phyloP scores from a whole-genome alignment of 2,888 invertebrate species.

The Sphaerophoria rueppellii region DNA sequence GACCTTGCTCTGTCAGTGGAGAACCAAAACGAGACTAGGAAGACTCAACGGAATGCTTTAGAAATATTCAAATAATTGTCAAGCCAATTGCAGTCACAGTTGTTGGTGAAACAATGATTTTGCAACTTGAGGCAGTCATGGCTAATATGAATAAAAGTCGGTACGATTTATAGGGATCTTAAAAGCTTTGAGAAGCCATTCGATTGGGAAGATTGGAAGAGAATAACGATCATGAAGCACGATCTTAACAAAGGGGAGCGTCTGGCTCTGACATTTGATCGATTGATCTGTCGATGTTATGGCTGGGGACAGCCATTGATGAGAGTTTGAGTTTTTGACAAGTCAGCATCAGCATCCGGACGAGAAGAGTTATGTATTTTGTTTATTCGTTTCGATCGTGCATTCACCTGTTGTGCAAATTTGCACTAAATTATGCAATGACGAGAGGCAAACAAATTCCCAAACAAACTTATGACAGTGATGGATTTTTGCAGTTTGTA shows the following conservation, averaged over 20 bases:
- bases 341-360: conserved; percentile 32
- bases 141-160: conserved; percentile 39
- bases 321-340: conserved; percentile 45
- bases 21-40: not conserved
- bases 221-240: conserved; percentile 53
- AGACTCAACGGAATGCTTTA: conserved; percentile 26
- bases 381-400: conserved; percentile 10
- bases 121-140: conserved; percentile 8
- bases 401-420: conserved; percentile 55
- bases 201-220: conserved; percentile 21
- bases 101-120: conserved; percentile 32
- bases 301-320: conserved; percentile 30
- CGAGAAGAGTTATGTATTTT: conserved; percentile 17
- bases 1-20: conserved; percentile 34
- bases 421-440: conserved; percentile 24
- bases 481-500: conserved; percentile 16
- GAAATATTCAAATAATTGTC: conserved; percentile 57
- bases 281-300: conserved; percentile 62
- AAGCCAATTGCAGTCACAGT: not conserved
- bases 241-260: conserved; percentile 47
- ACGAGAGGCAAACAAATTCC: conserved; percentile 2
- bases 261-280: conserved; percentile 54
- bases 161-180: conserved; percentile 14
- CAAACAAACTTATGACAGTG: conserved; percentile 33
- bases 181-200: conserved; percentile 29